Evolutionary conservation across 2,888 invertebrate species (phyloP), one percentile per base, ranked within the genome.

Genomic region (Cacoxenus indagator): DNA sequence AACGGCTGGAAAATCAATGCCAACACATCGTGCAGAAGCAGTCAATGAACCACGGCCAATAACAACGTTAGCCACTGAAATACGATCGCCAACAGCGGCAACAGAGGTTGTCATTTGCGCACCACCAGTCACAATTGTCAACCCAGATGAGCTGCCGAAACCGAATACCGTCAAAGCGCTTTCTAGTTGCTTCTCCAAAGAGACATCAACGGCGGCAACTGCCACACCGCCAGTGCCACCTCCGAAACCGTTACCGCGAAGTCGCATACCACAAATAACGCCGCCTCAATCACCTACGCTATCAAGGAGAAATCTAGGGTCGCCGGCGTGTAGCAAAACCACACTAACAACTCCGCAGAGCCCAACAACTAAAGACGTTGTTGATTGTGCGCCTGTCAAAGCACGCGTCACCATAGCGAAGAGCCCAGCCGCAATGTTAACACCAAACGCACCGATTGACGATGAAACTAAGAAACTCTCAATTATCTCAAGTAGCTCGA

Each of bases 1-100:
- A 69, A 37, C 67, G 65, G 46, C 67, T 54, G 26, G 64, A 48
- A 94, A 94, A 88, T 94, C 94, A 77, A 73, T 72, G 72, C 68
- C 75, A 67, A 29, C 59, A 1, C n/a, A 43, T 9, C 46, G 24
- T 19, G 55, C 69, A 69, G 68, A 27, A 26, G 61, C 69, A 72
- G 70, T 43, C n/a, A 67, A 67, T 24, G 57, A 68, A 22, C 75
- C 80, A 14, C 14, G 22, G 24, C 11, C 37, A 45, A 43, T 43
- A 24, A 43, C 43, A 24, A 22, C 37, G 22, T 24, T 14, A n/a
- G 37, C 51, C 29, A 29, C 31, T 61, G 68, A 59, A 65, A 62
- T 31, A 17, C 54, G 43, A 72, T 27, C 66, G 68, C 46, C 69
- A 69, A 67, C 71, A 68, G 6, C 70, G 67, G 37, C 43, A 62